These are phyloP conservation scores for Hozukius guyotensis DNA, from an alignment of 2,797 vertebrate species.

Conservation along the genomic window DNA sequence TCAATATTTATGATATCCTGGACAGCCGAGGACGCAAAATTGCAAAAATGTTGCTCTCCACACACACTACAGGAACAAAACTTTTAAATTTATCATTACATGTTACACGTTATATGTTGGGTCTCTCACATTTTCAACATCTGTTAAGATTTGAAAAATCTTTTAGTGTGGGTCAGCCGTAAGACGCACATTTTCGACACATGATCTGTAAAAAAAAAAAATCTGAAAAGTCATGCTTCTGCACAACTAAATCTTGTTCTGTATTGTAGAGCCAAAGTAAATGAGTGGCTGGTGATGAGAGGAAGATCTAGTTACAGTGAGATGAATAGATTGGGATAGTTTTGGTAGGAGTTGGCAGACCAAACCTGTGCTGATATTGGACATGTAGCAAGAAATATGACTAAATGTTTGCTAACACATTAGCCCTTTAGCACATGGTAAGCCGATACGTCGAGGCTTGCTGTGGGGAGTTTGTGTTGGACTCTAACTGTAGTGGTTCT, in stretches of 20 bases:
- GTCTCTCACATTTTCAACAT: too few relatives aligned
- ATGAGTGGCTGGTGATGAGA: background rate
- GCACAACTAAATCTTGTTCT: background rate
- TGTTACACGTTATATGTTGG: too few relatives aligned
- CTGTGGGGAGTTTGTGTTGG: conserved; percentile 9
- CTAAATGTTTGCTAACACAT: conserved; percentile 8
- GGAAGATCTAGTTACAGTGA: background rate
- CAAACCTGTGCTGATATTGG: background rate
- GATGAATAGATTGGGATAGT: background rate
- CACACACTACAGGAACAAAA: background rate
- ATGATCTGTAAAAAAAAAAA: background rate
- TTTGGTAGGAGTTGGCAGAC: background rate
- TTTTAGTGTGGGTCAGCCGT: too few relatives aligned
- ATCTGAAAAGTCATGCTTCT: background rate
- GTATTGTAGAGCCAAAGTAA: background rate
- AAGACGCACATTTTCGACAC: background rate
- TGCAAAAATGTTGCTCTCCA: too few relatives aligned
- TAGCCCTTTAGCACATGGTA: background rate
- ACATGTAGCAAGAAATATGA: background rate
- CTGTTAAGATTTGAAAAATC: too few relatives aligned
- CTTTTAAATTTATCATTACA: too few relatives aligned
- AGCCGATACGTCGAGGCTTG: background rate
- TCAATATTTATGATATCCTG: background rate
- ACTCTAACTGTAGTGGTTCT: conserved; percentile 15
- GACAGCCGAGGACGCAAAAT: too few relatives aligned